Evolutionary conservation across 1,140 invertebrate genomes (phyloP).

Genomic region (Temnothorax nylanderi): DNA sequence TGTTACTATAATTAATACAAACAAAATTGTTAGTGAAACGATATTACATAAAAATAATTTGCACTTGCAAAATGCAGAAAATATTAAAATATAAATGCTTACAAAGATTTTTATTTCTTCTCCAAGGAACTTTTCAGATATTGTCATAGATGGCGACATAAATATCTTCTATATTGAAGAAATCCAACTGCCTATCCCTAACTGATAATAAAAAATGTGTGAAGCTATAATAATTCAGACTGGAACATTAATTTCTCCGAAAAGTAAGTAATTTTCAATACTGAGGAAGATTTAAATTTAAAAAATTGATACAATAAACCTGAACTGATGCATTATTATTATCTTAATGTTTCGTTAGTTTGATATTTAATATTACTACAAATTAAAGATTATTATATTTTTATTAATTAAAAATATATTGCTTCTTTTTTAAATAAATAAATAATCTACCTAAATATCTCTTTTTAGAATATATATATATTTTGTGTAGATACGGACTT

Average conservation of each 20-base stretch:
- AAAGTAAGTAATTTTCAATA: not conserved
- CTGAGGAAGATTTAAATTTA: not conserved
- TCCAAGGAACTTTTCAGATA: not conserved
- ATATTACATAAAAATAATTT: conserved; percentile 2
- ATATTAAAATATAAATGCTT: not conserved
- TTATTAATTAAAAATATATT: not conserved
- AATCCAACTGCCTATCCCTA: not conserved
- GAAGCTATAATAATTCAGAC: not conserved
- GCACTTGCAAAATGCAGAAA: not conserved
- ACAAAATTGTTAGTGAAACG: not conserved
- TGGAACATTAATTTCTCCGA: not conserved
- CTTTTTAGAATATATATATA: not conserved
- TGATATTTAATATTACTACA: not conserved
- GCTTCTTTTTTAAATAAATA: not conserved
- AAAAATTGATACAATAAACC: not conserved
- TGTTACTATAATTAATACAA: not conserved
- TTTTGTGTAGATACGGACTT: not conserved
- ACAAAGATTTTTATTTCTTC: not conserved
- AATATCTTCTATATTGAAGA: not conserved
- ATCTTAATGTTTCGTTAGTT: not conserved
- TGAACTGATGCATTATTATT: not conserved
- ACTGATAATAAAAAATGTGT: not conserved
- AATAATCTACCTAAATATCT: not conserved
- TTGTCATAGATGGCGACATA: conserved; percentile 24
- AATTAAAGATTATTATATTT: not conserved